A percentile compares a stretch with the other conserved stretches of the same genome.
These are phyloP conservation scores for Limanda limanda DNA, from an alignment of 2,113 vertebrate genomes.

Conservation along the genomic window DNA sequence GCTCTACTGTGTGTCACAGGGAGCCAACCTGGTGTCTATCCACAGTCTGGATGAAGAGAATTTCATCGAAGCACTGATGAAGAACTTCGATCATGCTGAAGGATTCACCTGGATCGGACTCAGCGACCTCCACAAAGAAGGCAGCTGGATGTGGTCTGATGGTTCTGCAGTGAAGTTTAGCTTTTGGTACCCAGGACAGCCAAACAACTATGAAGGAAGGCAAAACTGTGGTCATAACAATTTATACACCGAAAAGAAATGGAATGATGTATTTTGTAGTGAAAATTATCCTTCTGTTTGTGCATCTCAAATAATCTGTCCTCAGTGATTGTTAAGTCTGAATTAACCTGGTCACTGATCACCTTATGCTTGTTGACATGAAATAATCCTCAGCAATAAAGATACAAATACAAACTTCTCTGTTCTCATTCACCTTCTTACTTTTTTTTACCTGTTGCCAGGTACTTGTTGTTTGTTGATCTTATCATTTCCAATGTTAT, in stretches of 20 bases:
- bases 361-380: too few relatives aligned
- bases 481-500: too few relatives aligned
- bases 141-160: constrained; percentile 45
- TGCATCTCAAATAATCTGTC: neutral
- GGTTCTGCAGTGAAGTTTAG: neutral
- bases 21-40: too few relatives aligned
- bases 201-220: rapidly evolving
- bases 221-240: neutral
- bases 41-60: too few relatives aligned
- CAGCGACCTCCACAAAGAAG: constrained; percentile 14
- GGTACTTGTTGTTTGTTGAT: too few relatives aligned
- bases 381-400: neutral
- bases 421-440: too few relatives aligned
- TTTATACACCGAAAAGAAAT: rapidly evolving
- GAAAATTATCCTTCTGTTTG: constrained; percentile 5
- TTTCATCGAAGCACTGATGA: constrained; percentile 12
- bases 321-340: neutral
- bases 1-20: too few relatives aligned
- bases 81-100: neutral
- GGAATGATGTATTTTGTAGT: neutral
- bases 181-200: rapidly evolving
- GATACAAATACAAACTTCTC: neutral
- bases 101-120: constrained; percentile 10
- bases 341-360: too few relatives aligned
- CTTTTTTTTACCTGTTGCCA: too few relatives aligned